Evolutionary conservation across 92 coral and sea anemone species (phyloP).

Genomic region (Zoanthus sansibaricus): DNA sequence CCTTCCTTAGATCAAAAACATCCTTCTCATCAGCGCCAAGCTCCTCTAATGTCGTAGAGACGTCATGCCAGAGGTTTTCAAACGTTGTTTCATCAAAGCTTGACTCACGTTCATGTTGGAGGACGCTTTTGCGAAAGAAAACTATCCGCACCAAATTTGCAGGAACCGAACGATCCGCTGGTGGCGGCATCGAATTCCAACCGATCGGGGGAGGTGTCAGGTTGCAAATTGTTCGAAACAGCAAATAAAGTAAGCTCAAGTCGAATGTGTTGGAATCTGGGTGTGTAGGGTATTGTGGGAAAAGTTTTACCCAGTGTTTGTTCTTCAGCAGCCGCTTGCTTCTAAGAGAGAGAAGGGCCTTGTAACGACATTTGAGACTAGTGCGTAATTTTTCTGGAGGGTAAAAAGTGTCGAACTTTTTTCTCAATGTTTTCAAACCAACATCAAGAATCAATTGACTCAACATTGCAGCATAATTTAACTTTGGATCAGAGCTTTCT

Average conservation of each 20-base stretch:
- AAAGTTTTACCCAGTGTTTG: constrained; percentile 26
- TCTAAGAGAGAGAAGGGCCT: constrained; percentile 20
- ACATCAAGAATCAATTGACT: constrained; percentile 13
- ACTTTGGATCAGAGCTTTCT: not conserved
- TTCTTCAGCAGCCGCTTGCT: constrained; percentile 28
- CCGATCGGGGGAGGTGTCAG: constrained; percentile 39
- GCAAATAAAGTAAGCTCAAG: constrained; percentile 20
- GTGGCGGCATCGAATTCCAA: not conserved
- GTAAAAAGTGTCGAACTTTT: constrained; percentile 3
- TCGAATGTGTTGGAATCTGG: constrained; percentile 34
- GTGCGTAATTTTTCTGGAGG: constrained; percentile 15
- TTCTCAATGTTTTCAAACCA: constrained; percentile 15
- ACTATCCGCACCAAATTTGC: constrained; percentile 29
- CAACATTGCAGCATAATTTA: constrained; percentile 20
- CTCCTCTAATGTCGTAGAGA: constrained; percentile 8
- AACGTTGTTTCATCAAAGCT: constrained; percentile 1
- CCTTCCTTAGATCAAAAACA: not conserved
- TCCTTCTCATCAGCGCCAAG: constrained; percentile 36
- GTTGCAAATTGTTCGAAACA: constrained; percentile 32
- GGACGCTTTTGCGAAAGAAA: constrained; percentile 11
- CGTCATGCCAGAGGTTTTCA: constrained; percentile 32
- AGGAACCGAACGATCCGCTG: constrained; percentile 27
- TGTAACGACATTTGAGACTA: constrained; percentile 37
- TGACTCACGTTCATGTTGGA: constrained; percentile 1
- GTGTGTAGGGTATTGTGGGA: constrained; percentile 36